Evolutionary conservation across 2,113 vertebrate species (phyloP).

Genomic region (pig (Sus scrofa)): DNA sequence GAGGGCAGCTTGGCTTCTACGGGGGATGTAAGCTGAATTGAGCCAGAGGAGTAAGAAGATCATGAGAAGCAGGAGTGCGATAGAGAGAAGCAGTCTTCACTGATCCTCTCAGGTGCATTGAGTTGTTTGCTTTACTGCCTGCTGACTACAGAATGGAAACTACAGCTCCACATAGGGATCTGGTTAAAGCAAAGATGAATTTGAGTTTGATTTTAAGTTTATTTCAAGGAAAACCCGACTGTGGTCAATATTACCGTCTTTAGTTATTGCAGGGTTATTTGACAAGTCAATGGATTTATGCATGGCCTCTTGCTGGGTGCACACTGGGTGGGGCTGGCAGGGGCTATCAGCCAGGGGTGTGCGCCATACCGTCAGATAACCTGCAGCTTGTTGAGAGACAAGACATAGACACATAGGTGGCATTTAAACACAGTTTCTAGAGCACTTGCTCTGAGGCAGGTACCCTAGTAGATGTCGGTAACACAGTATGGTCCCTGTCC

Average conservation of each 20-base stretch:
- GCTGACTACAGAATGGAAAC: neutral
- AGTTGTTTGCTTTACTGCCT: neutral
- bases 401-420: neutral
- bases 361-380: neutral
- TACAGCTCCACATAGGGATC: neutral
- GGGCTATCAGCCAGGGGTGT: neutral
- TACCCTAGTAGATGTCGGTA: neutral
- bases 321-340: neutral
- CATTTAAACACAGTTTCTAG: neutral
- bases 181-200: constrained; percentile 42
- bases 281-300: neutral
- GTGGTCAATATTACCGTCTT: neutral
- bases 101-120: neutral
- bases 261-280: neutral
- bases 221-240: constrained; percentile 4
- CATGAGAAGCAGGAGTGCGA: neutral
- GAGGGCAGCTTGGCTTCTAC: neutral
- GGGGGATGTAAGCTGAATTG: neutral
- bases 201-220: constrained; percentile 14
- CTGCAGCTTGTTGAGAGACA: neutral
- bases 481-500: neutral
- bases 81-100: neutral
- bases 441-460: neutral
- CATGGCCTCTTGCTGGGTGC: neutral
- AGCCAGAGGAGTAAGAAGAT: neutral